phyloP scores from a whole-genome alignment of 2,888 invertebrate species.

The Tetropium fuscum region DNA sequence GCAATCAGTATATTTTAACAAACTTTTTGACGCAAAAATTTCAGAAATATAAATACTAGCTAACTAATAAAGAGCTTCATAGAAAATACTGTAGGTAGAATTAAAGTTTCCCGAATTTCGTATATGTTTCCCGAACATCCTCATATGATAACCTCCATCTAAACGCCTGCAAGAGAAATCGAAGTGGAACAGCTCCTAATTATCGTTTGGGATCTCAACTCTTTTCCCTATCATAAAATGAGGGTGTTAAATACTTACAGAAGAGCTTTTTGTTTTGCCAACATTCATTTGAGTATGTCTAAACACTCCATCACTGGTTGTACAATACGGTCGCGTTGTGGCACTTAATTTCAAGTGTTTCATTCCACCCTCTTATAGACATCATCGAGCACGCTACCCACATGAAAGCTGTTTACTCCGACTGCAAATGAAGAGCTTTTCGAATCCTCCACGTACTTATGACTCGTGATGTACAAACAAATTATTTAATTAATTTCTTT shows the following conservation, averaged over 20 bases:
- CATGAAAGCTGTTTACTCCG: conserved; percentile 31
- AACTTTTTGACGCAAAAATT: no score
- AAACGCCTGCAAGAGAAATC: no score
- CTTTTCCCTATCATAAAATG: conserved; percentile 28
- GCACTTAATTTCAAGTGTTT: conserved; percentile 33
- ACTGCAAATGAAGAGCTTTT: conserved; percentile 2
- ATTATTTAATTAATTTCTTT: not conserved
- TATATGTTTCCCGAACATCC: no score
- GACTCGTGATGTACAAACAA: not conserved
- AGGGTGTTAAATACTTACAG: conserved; percentile 40
- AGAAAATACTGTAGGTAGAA: no score
- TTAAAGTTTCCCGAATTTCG: no score
- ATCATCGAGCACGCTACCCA: conserved; percentile 23
- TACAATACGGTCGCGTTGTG: conserved; percentile 35
- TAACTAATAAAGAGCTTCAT: no score
- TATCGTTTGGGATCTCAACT: no score
- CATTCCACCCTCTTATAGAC: conserved; percentile 33
- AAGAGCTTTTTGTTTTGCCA: conserved; percentile 44
- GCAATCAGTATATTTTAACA: no score
- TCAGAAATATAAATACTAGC: no score
- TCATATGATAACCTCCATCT: no score
- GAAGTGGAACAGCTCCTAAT: no score
- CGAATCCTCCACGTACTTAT: conserved; percentile 4
- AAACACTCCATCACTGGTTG: conserved; percentile 44
- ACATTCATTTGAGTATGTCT: conserved; percentile 43